Evolutionary conservation across 92 coral and sea anemone species (phyloP).

Genomic region (Phenganax stokvisi): DNA sequence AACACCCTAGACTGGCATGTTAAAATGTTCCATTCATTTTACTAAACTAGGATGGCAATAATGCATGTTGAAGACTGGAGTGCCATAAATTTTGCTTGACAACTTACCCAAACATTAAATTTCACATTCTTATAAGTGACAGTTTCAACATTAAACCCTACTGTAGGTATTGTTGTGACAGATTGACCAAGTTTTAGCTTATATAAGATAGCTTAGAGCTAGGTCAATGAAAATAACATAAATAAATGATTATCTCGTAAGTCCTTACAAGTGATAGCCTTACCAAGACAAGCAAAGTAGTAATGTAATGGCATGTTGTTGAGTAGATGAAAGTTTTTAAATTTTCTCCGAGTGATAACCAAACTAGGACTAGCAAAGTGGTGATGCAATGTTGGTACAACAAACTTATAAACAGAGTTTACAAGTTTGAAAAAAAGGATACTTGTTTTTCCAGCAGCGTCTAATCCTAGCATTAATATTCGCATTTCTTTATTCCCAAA

Average conservation of each 20-base stretch:
- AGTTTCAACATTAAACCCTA: slow-evolving; percentile 98
- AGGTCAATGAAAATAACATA: not conserved
- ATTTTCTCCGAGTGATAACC: too few species aligned
- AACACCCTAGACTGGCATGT: too few species aligned
- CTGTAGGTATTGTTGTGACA: slow-evolving; percentile 97
- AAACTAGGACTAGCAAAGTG: too few species aligned
- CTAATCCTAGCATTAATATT: slow-evolving; percentile 88
- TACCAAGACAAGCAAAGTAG: too few species aligned
- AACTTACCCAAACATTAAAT: slow-evolving; percentile 98
- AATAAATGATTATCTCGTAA: too few species aligned
- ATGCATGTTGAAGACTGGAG: not conserved
- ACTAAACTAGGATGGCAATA: not conserved
- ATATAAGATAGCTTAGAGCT: slow-evolving; percentile 71
- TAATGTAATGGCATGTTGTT: too few species aligned
- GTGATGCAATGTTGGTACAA: too few species aligned
- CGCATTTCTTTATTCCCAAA: slow-evolving; percentile 95
- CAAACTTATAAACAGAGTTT: not conserved
- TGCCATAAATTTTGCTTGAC: not conserved
- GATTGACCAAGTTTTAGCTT: slow-evolving; percentile 96
- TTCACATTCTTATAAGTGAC: slow-evolving; percentile 82
- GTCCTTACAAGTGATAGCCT: too few species aligned
- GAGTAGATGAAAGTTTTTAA: too few species aligned
- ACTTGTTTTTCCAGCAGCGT: slow-evolving; percentile 99
- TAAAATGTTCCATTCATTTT: too few species aligned
- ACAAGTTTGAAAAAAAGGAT: slow-evolving; percentile 54